Base-by-base conservation (phyloP, 2,888 invertebrate species). In the Ophion ventricosus region DNA sequence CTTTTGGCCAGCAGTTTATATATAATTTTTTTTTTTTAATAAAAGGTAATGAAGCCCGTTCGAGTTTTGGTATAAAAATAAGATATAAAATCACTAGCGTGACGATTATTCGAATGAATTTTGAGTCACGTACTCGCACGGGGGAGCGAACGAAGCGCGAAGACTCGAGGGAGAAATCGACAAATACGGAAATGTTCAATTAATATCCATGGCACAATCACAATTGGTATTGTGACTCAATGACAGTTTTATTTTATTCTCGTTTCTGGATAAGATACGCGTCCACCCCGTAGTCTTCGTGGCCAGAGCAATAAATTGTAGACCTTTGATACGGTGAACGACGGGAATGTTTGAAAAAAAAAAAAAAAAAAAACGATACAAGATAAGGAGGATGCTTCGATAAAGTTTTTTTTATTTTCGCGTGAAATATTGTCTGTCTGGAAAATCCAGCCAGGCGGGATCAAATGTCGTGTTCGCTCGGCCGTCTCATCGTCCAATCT, bases 391-490 rank as follows among this genome's bases (percentile, higher is more conserved):
- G 66, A 35, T 66, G 40, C 43, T 23, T 20, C 11, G 1, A 35
- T 66, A 66, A 35, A 23, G 40, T 66, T 66, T 40, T 40, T 66
- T 66, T 40, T 40, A 66, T 66, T 43, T 23, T 40, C 40, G 20
- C 40, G 8, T 7, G 20, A 10, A 40, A 40, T 66, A 66, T 43
- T 66, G 17, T 29, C 17, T 17, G 8, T n/a, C 7, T 17, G 29
- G 29, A 61, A 61, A 17, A 26, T 61, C 10, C 10, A 25, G 20
- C 8, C n/a, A 35, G 40, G 69, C 17, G 54, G 8, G 17, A 69
- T 69, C 8, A n/a, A 54, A 67, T 49, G 2, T 54, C 67, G 49
- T 10, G 17, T 8, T 49, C 14, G 2, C 23, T 49, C 49, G 49
- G 2, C 10, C 40, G n/a, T 66, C 35, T 35, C 67, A 0, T 17